A percentile compares a stretch with the other conserved stretches of the same genome.
These are phyloP conservation scores for Sinonovacula constricta DNA, from an alignment of 1,140 invertebrate species.

Conservation along the genomic window DNA sequence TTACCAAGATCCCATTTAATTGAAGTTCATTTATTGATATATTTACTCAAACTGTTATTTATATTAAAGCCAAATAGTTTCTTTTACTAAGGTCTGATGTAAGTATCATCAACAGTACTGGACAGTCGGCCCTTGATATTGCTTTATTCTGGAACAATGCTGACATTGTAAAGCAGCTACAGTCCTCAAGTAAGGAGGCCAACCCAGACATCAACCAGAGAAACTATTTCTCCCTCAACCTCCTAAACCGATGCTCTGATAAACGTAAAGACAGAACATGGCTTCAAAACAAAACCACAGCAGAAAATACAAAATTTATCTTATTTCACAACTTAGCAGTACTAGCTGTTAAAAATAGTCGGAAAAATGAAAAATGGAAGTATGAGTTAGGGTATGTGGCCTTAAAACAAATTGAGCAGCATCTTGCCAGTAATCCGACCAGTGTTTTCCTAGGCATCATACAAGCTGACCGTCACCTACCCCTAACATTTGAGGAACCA, in stretches of 20 bases:
- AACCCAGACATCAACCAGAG: constrained; percentile 61
- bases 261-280: constrained; percentile 70
- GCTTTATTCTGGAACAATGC: constrained; percentile 75
- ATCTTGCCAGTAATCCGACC: constrained; percentile 55
- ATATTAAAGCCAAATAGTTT: too few relatives aligned
- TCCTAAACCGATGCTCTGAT: constrained; percentile 69
- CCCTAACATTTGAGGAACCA: constrained; percentile 36
- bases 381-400: constrained; percentile 60
- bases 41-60: too few relatives aligned
- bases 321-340: constrained; percentile 67
- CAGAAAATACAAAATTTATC: constrained; percentile 68
- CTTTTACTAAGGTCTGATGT: constrained; percentile 71
- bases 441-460: constrained; percentile 68
- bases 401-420: constrained; percentile 60
- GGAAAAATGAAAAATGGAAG: constrained; percentile 44
- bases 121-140: constrained; percentile 75
- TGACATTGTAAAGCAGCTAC: constrained; percentile 59
- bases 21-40: too few relatives aligned
- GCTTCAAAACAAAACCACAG: constrained; percentile 61
- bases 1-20: too few relatives aligned
- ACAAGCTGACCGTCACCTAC: constrained; percentile 50
- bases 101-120: constrained; percentile 68
- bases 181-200: constrained; percentile 46
- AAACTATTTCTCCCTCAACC: constrained; percentile 72
- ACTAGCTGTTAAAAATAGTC: constrained; percentile 46